Evolutionary conservation across 2,888 invertebrate genomes (phyloP).

Genomic region (Agrochola circellaris): DNA sequence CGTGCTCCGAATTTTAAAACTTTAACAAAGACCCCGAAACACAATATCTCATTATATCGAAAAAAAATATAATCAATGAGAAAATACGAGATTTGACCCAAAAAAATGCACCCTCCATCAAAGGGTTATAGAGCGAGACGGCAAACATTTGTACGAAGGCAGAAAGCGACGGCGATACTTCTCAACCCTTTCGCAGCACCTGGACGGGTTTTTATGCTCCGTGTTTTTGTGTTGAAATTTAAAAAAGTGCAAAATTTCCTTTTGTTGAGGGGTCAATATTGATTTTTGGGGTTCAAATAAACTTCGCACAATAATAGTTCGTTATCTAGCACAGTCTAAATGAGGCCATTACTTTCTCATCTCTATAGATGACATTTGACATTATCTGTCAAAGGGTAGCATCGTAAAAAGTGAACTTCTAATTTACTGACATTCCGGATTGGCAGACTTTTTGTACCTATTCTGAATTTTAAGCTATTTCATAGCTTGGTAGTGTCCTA

Average conservation of each 20-base stretch:
- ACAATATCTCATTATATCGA: slow-evolving; percentile 89
- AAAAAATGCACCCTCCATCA: slow-evolving; percentile 84
- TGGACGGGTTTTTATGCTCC: slow-evolving; percentile 81
- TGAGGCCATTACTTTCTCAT: slow-evolving; percentile 83
- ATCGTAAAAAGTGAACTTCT: slow-evolving; percentile 30
- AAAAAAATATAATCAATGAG: slow-evolving; percentile 85
- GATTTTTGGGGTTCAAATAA: slow-evolving; percentile 84
- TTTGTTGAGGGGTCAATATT: slow-evolving; percentile 88
- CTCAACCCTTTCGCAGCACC: slow-evolving; percentile 88
- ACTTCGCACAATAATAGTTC: slow-evolving; percentile 83
- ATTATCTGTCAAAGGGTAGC: slow-evolving; percentile 25
- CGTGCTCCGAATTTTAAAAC: slow-evolving; percentile 77
- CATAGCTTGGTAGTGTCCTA: not conserved
- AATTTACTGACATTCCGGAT: slow-evolving; percentile 14
- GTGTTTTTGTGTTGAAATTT: slow-evolving; percentile 83
- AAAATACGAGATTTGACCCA: slow-evolving; percentile 89
- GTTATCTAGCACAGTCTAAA: slow-evolving; percentile 83
- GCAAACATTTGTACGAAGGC: slow-evolving; percentile 56
- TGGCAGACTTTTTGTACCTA: not conserved
- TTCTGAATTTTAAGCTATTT: not conserved
- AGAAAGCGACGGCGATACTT: slow-evolving; percentile 72
- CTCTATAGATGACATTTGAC: slow-evolving; percentile 72
- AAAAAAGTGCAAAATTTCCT: slow-evolving; percentile 88
- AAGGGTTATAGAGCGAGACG: slow-evolving; percentile 85
- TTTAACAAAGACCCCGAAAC: slow-evolving; percentile 79